Evolutionary conservation across 2,888 invertebrate genomes (phyloP), one percentile per base, ranked within the genome.

Genomic region (Calameuta filiformis): DNA sequence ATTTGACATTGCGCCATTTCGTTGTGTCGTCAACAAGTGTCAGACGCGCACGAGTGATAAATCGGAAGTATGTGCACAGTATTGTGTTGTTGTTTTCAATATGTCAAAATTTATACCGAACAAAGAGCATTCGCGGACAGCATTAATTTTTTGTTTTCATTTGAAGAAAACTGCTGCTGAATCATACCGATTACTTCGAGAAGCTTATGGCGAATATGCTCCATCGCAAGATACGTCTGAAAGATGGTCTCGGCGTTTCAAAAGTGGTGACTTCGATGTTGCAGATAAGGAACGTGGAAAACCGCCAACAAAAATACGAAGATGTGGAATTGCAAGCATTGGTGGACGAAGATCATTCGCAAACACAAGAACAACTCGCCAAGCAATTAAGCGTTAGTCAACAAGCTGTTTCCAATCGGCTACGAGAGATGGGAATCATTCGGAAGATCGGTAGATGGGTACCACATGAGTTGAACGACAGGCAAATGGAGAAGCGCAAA

Each of bases 381-480:
- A 11, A 11, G 11, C 31, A 69, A 12, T 15, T 69, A 1, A 9
- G 69, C 9, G 69, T 15, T 31, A 69, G 1, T 12, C 69, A 15
- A 15, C n/a, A n/a, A 69, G 15, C 15, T 15, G 12, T 69, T 15
- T 69, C 69, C 31, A 4, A n/a, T 11, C 69, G 31, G 1, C 12
- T 69, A 31, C 69, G 12, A 11, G 12, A 69, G 31, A 15, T 69
- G 15, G 69, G 69, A 69, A 69, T 4, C 3, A 31, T 69, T 69
- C 69, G n/a, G 12, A 69, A 23, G 31, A 11, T 15, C 11, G 69
- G 69, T 30, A 69, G n/a, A 12, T 89, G 90, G 79, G 79, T 73
- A 76, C 79, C 83, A 76, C 81, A 35, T 73, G 75, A 81, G 79
- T 74, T 79, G 82, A 76, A 81, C 80, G 80, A 81, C 75, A 79